phyloP scores from a whole-genome alignment of 1,140 invertebrate genomes.

The Diachasma alloeum region DNA sequence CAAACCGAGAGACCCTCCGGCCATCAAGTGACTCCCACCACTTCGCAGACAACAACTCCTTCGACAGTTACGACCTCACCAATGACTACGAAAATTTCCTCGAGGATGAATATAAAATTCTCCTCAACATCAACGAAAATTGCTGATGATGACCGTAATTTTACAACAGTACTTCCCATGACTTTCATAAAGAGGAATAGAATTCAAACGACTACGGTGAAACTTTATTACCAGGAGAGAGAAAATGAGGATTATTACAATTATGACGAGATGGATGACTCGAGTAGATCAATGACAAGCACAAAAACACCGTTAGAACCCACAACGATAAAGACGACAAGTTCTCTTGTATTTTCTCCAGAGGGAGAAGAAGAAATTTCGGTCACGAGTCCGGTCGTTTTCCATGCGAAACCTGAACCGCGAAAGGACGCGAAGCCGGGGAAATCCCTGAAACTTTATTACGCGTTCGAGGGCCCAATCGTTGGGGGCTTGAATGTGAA shows the following conservation, averaged over 20 bases:
- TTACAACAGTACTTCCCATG: background rate
- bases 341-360: background rate
- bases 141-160: background rate
- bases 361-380: background rate
- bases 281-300: background rate
- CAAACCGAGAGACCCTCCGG: background rate
- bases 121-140: background rate
- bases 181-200: background rate
- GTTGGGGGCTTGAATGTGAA: background rate
- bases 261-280: background rate
- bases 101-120: background rate
- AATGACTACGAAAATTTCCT: background rate
- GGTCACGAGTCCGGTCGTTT: background rate
- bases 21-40: background rate
- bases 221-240: background rate
- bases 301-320: background rate
- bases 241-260: background rate
- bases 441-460: background rate
- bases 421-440: background rate
- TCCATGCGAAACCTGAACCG: background rate
- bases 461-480: slow-evolving; percentile 6
- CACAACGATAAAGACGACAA: background rate
- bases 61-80: background rate
- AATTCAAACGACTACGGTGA: background rate
- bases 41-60: background rate